Base-by-base conservation (phyloP, 2,113 vertebrate genomes). In the Leptobrachium ailaonicum region DNA sequence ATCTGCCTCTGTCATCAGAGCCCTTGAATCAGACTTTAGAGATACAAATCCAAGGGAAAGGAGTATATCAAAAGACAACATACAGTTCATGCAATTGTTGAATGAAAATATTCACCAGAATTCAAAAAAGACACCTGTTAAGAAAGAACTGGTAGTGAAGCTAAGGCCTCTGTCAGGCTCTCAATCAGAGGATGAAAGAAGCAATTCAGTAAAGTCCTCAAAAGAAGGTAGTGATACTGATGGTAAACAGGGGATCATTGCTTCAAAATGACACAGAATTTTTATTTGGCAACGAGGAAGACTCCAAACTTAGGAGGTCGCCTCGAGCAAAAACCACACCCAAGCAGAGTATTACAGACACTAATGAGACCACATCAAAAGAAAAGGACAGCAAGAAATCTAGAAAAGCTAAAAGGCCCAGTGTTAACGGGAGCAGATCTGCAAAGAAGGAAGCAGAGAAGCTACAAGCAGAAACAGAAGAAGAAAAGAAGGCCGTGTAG, bases 261-360 rank as follows among this genome's bases (percentile, higher is more conserved):
- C 70, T n/a, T 4, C 50, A 32, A 40, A 74, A 81, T 62, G 82
- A 82, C 12, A 88, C 68, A 9, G 64, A 92, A 2, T 82, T 87
- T 47, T 32, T 32, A 32, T 6, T 73, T 0, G 89, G 92, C 82
- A 85, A 73, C 0, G 89, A 88, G 47, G 92, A 89, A 85, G 92
- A 91, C 2, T 82, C 89, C 1, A 92, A 95, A 53, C 95, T 90
- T 71, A 91, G 95, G 58, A 93, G 94, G 60, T 96, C 97, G 0
- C 94, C 95, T 0, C 94, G 98, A 14, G 94, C 97, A 14, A 99
- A 99, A 85, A 99, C 98, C 70, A 99, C 98, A 1, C 98, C 98
- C 0, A 83, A 96, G 77, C 94, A 97, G 54, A 95, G 98, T 70
- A 95, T 91, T 32, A 83, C 94, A 0, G 96, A 96, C 66, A 84